A percentile compares a stretch with the other conserved stretches of the same genome.
Conservation (phyloP, 2,797 vertebrate genomes). For the Borostomias antarcticus region DNA sequence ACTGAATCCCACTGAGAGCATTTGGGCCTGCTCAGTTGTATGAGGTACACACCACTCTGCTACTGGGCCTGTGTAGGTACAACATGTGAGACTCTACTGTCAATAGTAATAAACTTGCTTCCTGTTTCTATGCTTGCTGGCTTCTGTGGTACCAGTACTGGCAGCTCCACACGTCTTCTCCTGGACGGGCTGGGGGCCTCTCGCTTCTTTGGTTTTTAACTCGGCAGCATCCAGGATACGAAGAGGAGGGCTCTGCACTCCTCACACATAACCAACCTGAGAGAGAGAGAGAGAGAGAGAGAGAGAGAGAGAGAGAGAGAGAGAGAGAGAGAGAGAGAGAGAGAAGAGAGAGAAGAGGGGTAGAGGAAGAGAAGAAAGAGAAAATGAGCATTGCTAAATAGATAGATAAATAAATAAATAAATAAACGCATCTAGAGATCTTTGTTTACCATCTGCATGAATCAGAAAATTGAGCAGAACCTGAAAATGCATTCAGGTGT, state of each 20-base stretch:
- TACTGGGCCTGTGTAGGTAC: not conserved
- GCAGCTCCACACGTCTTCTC: constrained; percentile 25
- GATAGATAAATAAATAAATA: too few relatives aligned
- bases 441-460: constrained; percentile 12
- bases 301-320: constrained; percentile 2
- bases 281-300: constrained; percentile 21
- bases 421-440: constrained; percentile 4
- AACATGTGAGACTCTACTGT: not conserved
- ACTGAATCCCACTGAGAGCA: constrained; percentile 23
- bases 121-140: constrained; percentile 7
- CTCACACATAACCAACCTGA: constrained; percentile 44
- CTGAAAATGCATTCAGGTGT: not conserved
- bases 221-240: constrained; percentile 26
- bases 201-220: constrained; percentile 28
- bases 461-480: not conserved
- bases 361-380: constrained; percentile 5
- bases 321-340: constrained; percentile 27
- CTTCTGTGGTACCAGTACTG: constrained; percentile 13
- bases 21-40: not conserved
- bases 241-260: constrained; percentile 7
- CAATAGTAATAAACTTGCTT: not conserved
- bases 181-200: constrained; percentile 21
- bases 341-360: constrained; percentile 8
- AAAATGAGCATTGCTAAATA: constrained; percentile 16
- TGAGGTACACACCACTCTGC: not conserved